A percentile compares a stretch with the other conserved stretches of the same genome.
Conservation (phyloP, 2,797 vertebrate genomes). For the Columba guinea region DNA sequence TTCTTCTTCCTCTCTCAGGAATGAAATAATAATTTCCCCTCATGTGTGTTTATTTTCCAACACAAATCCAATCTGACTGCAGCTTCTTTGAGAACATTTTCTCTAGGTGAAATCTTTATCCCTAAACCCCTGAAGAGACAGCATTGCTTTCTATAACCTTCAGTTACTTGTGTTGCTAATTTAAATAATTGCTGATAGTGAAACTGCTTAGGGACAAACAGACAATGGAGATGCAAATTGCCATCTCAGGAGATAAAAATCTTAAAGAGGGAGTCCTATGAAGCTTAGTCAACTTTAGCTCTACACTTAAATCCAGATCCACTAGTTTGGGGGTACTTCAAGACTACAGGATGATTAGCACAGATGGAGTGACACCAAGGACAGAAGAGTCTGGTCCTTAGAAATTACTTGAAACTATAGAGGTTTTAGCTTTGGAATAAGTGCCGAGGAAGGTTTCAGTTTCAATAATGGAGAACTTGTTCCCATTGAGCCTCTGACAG, state of each 20-base stretch:
- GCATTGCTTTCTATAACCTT: neutral
- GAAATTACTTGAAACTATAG: neutral
- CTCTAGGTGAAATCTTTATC: neutral
- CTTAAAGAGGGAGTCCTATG: neutral
- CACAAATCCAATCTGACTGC: neutral
- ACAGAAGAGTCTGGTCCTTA: neutral
- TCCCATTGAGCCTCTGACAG: neutral
- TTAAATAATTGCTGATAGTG: neutral
- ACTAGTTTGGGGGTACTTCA: neutral
- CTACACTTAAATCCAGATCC: neutral
- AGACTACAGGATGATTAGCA: neutral
- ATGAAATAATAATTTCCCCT: neutral
- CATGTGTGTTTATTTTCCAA: neutral
- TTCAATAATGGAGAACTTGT: neutral
- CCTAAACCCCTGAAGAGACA: neutral
- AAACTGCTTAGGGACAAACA: neutral
- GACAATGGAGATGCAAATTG: neutral
- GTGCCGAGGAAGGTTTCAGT: neutral
- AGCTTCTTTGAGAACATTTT: neutral
- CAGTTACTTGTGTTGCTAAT: neutral
- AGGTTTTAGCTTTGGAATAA: neutral
- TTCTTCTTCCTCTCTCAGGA: neutral
- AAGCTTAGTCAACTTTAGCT: neutral
- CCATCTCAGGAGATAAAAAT: neutral
- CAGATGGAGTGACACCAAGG: neutral